phyloP scores from a whole-genome alignment of 2,113 vertebrate genomes.

The Nycticorax nycticorax region DNA sequence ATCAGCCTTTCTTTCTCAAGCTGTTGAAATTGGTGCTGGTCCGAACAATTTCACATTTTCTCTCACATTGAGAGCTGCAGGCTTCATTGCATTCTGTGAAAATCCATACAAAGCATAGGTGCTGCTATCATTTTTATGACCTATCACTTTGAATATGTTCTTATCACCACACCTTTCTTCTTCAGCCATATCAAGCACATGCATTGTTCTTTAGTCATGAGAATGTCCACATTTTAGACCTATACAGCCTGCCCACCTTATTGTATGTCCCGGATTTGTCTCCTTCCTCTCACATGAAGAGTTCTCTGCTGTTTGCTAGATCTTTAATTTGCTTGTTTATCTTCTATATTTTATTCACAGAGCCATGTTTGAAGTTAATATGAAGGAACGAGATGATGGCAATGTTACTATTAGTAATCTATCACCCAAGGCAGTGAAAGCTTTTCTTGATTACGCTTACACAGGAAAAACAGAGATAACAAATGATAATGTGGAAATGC shows the following conservation, averaged over 20 bases:
- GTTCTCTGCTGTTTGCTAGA: not conserved
- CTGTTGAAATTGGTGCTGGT: not conserved
- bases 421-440: slow-evolving; percentile 81
- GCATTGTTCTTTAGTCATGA: not conserved
- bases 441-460: slow-evolving; percentile 96
- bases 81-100: not conserved
- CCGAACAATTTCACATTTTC: not conserved
- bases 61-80: not conserved
- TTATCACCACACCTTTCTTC: not conserved
- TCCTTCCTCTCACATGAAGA: not conserved
- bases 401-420: slow-evolving; percentile 90
- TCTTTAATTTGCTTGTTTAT: slow-evolving; percentile 32
- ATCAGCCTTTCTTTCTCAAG: not conserved
- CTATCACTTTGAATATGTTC: not conserved
- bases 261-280: not conserved
- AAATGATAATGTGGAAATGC: slow-evolving; percentile 91
- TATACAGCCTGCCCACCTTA: not conserved
- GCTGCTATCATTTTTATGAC: not conserved
- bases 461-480: slow-evolving; percentile 91
- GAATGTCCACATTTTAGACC: not conserved
- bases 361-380: slow-evolving; percentile 97
- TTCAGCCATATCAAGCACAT: not conserved
- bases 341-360: slow-evolving; percentile 74
- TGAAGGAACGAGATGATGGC: slow-evolving; percentile 91
- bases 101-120: not conserved